Conservation (phyloP, 1,140 invertebrate species). For the Portunus trituberculatus region DNA sequence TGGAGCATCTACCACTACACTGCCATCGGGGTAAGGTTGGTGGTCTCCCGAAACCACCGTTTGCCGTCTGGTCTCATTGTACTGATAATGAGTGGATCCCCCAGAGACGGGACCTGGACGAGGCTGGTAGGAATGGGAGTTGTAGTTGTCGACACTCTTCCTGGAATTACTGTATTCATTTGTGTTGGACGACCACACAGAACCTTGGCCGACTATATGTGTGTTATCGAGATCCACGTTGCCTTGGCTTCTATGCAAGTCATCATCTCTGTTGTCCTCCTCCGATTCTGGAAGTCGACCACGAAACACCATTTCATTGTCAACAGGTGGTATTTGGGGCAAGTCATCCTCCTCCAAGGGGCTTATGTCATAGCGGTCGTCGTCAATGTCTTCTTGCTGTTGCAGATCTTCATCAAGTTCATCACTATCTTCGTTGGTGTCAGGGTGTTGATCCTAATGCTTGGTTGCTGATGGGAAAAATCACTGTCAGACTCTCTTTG, state of each 20-base stretch:
- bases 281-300: not conserved
- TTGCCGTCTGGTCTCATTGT: constrained; percentile 50
- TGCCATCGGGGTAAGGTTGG: not conserved
- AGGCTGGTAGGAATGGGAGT: not conserved
- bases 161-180: too few relatives aligned
- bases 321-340: constrained; percentile 30
- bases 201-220: not conserved
- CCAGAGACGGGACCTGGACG: not conserved
- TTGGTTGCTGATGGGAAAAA: not conserved
- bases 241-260: not conserved
- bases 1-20: not conserved
- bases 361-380: constrained; percentile 61
- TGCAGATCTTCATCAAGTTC: not conserved
- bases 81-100: constrained; percentile 39
- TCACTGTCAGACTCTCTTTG: not conserved
- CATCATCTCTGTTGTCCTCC: not conserved
- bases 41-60: not conserved
- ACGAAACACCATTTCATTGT: constrained; percentile 40
- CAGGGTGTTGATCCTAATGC: not conserved
- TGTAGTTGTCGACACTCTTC: not conserved
- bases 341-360: constrained; percentile 42
- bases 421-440: not conserved
- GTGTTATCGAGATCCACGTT: not conserved
- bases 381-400: constrained; percentile 44
- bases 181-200: not conserved